These are phyloP conservation scores for Saccopteryx leptura DNA, from an alignment of 2,113 vertebrate genomes.

Conservation along the genomic window DNA sequence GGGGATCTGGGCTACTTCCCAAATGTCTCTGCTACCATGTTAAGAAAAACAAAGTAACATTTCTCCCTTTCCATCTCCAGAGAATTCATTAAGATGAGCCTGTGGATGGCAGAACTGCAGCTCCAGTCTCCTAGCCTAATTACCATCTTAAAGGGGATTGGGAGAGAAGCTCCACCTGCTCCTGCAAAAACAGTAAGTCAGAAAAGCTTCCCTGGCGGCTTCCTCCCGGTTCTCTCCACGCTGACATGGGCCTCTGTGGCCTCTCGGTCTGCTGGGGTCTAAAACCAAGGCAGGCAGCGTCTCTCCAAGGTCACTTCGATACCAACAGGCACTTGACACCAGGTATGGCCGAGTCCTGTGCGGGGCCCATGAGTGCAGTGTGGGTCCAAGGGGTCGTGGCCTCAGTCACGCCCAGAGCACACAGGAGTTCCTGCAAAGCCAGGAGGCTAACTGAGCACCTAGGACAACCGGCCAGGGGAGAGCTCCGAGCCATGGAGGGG, in stretches of 20 bases:
- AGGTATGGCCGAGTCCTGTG: not conserved
- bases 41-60: slow-evolving; percentile 39
- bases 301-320: not conserved
- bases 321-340: not conserved
- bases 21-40: not conserved
- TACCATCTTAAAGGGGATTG: not conserved
- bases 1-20: not conserved
- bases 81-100: slow-evolving; percentile 54
- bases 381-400: not conserved
- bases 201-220: not conserved
- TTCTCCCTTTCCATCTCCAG: slow-evolving; percentile 37
- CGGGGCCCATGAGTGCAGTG: rapidly evolving
- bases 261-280: not conserved
- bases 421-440: rapidly evolving
- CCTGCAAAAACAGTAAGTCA: not conserved
- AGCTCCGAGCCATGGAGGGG: not conserved
- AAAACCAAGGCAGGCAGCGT: not conserved
- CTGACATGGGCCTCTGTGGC: not conserved
- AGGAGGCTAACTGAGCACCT: not conserved
- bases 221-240: not conserved
- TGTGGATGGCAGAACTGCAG: not conserved
- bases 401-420: not conserved
- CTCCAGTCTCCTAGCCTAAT: not conserved
- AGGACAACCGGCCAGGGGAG: not conserved
- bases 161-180: slow-evolving; percentile 1